Base-by-base conservation (phyloP, 2,113 vertebrate species). In the Salminus brasiliensis region DNA sequence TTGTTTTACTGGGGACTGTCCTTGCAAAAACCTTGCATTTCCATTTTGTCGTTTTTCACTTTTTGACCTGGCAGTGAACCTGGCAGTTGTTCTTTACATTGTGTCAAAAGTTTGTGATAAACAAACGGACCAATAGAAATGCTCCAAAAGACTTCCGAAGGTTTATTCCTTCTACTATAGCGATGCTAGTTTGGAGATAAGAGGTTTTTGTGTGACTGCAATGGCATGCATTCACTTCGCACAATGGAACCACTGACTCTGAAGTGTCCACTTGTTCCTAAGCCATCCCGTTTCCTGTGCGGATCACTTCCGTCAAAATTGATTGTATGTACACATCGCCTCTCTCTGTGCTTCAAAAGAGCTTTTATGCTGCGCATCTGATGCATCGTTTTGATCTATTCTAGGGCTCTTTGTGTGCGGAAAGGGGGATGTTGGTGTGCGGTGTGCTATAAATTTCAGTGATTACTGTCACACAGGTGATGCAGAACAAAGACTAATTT, bases 401-500 rank as follows among this genome's bases (percentile, higher is more conserved):
- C 45, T 10, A 34, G 39, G 27, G 1, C n/a, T 11, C 27, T 63
- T 21, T 63, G 60, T 36, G 32, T 23, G 32, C 3, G 9, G 16
- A 32, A 32, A 10, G 6, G 16, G 16, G 16, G 6, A 5, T 55
- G 23, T 41, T 43, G 23, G 63, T 67, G 74, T 23, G 30, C 5
- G 30, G 11, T 25, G 53, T 0, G 30, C 66, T 57, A 60, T 70
- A 60, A 45, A 59, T 59, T 78, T 39, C 29, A 23, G 2, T 27
- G 18, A 45, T 69, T 68, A 66, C 52, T 27, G 39, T 69, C 65
- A 25, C 36, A 25, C 25, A 11, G 49, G 62, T 57, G 75, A 69
- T 2, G 11, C 23, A 10, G 18, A 67, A 23, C 75, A 43, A 39
- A 9, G 45, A 45, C 63, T 77, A 27, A 77, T 77, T 77, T 77